Percentiles rank a stretch among this genome's conserved stretches.
Evolutionary conservation across 1,140 invertebrate genomes (phyloP).

Genomic region (Holotrichia oblita): DNA sequence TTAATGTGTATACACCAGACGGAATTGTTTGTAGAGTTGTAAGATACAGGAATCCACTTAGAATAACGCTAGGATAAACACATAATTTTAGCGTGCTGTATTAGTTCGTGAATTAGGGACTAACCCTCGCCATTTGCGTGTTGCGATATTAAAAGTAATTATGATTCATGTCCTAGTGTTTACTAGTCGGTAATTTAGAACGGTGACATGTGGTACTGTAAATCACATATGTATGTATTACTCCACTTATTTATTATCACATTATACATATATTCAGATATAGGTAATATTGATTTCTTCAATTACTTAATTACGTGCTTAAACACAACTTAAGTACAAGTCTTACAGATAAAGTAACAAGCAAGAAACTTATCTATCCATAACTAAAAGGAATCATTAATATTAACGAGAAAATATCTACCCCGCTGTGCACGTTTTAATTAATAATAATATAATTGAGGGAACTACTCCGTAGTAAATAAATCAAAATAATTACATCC

Average conservation of each 20-base stretch:
- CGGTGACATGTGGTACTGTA: not conserved
- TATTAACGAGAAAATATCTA: not conserved
- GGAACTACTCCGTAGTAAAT: slow-evolving; percentile 30
- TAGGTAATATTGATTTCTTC: too few species aligned
- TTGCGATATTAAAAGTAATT: slow-evolving; percentile 27
- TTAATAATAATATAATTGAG: slow-evolving; percentile 26
- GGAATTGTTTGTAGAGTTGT: slow-evolving; percentile 38
- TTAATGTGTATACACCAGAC: slow-evolving; percentile 39
- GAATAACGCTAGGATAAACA: slow-evolving; percentile 37
- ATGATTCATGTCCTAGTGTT: slow-evolving; percentile 15
- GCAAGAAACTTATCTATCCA: too few species aligned
- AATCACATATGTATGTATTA: too few species aligned
- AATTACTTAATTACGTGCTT: too few species aligned
- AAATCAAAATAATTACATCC: slow-evolving; percentile 39
- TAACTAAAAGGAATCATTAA: too few species aligned
- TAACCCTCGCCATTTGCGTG: slow-evolving; percentile 26
- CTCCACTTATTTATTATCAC: too few species aligned
- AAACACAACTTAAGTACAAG: too few species aligned
- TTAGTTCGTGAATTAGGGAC: slow-evolving; percentile 33
- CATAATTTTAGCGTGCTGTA: slow-evolving; percentile 35
- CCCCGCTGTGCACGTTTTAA: not conserved
- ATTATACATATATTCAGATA: too few species aligned
- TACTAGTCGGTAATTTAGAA: not conserved
- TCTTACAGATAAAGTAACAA: too few species aligned
- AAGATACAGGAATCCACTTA: slow-evolving; percentile 39